Conservation (phyloP, 2,113 vertebrate species). For the Istiophorus platypterus region DNA sequence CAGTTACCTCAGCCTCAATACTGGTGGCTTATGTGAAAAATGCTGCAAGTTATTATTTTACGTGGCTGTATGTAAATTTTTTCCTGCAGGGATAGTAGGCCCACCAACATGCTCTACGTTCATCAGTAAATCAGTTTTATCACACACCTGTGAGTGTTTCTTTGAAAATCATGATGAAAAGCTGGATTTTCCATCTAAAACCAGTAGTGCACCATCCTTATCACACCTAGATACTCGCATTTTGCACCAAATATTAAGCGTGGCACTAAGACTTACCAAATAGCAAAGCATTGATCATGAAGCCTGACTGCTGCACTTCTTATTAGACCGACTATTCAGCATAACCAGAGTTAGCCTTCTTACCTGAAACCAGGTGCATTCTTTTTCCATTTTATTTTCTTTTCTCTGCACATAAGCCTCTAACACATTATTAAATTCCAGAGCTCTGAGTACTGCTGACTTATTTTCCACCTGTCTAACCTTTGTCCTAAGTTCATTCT, state of each 20-base stretch:
- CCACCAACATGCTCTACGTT: neutral
- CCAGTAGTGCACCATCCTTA: neutral
- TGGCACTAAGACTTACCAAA: constrained; percentile 7
- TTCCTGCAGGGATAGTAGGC: neutral
- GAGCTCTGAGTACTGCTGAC: neutral
- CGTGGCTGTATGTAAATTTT: neutral
- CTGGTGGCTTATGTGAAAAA: neutral
- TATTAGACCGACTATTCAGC: neutral
- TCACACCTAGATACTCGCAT: neutral
- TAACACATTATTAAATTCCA: neutral
- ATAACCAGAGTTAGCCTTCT: neutral
- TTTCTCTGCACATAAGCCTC: neutral
- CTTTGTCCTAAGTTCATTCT: neutral
- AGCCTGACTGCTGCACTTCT: constrained; percentile 9
- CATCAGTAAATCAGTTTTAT: neutral
- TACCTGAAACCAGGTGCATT: neutral
- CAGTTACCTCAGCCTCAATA: neutral
- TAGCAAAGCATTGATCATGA: constrained; percentile 8
- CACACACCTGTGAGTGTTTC: neutral
- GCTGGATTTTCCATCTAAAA: neutral
- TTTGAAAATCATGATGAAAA: neutral
- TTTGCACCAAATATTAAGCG: neutral
- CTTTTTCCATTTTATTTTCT: neutral
- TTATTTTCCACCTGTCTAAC: neutral
- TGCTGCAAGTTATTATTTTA: neutral